Evolutionary conservation across 1,140 invertebrate species (phyloP).

Genomic region (Calephelis nemesis): DNA sequence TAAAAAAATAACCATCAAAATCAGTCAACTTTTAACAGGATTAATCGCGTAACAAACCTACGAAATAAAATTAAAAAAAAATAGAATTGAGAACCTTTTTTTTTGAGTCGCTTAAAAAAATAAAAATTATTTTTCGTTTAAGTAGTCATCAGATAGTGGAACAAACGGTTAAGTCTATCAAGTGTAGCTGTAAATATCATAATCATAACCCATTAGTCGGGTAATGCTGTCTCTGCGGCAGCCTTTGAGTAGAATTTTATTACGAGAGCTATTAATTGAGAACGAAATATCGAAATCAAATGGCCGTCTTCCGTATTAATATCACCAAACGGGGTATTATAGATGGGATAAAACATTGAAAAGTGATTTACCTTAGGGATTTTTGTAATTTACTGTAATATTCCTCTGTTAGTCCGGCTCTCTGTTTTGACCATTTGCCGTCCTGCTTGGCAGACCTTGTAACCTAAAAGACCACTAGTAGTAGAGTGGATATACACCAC

Average conservation of each 20-base stretch:
- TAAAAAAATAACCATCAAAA: too few species aligned
- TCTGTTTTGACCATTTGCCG: too few species aligned
- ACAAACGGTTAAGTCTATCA: constrained; percentile 50
- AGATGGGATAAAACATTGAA: background rate
- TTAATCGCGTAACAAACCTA: too few species aligned
- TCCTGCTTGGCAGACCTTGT: too few species aligned
- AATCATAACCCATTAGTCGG: constrained; percentile 72
- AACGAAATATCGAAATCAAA: constrained; percentile 37
- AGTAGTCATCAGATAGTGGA: constrained; percentile 26
- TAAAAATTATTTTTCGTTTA: background rate
- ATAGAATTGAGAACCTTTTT: too few species aligned
- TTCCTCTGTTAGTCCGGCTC: background rate
- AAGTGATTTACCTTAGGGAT: background rate
- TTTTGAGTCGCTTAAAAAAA: too few species aligned
- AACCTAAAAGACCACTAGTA: too few species aligned
- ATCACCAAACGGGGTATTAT: background rate
- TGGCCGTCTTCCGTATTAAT: constrained; percentile 16
- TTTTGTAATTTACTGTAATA: constrained; percentile 10
- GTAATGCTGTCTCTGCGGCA: constrained; percentile 68
- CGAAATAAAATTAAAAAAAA: too few species aligned
- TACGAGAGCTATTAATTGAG: constrained; percentile 62
- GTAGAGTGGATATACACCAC: too few species aligned
- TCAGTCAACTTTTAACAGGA: too few species aligned
- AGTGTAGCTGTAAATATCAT: constrained; percentile 73
- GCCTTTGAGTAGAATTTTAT: constrained; percentile 61